Evolutionary conservation across 2,888 invertebrate genomes (phyloP).

Genomic region (Phyllotreta striolata): DNA sequence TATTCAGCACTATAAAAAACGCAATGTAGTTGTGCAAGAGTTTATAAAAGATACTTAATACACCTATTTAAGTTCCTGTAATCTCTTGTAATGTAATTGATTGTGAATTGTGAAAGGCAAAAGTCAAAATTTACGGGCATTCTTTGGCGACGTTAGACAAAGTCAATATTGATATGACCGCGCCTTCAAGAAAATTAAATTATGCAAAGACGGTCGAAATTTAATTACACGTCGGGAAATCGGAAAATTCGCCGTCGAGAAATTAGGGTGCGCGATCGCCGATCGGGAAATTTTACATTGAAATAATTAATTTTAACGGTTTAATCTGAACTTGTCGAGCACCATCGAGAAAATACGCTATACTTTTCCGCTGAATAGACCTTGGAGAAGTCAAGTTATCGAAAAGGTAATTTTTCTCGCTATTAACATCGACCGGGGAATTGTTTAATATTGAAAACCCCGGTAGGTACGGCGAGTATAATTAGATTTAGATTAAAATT

Average conservation of each 20-base stretch:
- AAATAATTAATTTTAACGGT: slow-evolving; percentile 44
- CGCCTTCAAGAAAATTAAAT: slow-evolving; percentile 45
- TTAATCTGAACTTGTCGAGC: slow-evolving; percentile 39
- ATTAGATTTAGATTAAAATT: slow-evolving; percentile 19
- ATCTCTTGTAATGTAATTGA: too few relatives aligned
- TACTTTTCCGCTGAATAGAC: slow-evolving; percentile 35
- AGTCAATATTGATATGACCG: slow-evolving; percentile 50
- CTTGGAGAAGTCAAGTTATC: slow-evolving; percentile 24
- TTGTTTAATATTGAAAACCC: slow-evolving; percentile 12
- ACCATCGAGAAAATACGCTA: slow-evolving; percentile 32
- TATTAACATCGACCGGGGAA: slow-evolving; percentile 15
- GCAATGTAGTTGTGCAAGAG: too few relatives aligned
- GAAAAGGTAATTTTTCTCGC: slow-evolving; percentile 30
- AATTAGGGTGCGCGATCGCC: slow-evolving; percentile 36
- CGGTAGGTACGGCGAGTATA: slow-evolving; percentile 7
- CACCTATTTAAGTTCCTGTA: too few relatives aligned
- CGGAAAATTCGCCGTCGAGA: slow-evolving; percentile 42
- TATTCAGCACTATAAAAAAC: too few relatives aligned
- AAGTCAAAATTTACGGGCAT: slow-evolving; percentile 10
- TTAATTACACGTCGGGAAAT: slow-evolving; percentile 47
- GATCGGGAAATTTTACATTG: slow-evolving; percentile 43
- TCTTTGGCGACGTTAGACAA: slow-evolving; percentile 28
- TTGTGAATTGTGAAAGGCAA: not conserved
- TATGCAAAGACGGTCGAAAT: slow-evolving; percentile 48
- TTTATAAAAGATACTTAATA: too few relatives aligned